These are phyloP conservation scores for Papilio xuthus DNA, from an alignment of 1,140 invertebrate species.

Conservation along the genomic window DNA sequence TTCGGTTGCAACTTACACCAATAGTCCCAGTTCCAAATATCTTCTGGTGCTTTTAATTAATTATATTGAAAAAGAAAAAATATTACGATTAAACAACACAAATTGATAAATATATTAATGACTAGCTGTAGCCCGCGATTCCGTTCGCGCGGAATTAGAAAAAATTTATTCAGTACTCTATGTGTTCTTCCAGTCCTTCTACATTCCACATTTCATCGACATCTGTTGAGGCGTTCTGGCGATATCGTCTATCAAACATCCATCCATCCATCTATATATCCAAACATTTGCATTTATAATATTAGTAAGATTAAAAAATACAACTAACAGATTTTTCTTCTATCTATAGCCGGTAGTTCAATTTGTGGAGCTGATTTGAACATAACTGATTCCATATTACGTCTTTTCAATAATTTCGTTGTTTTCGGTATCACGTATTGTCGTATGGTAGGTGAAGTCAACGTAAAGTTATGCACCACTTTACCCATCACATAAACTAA, in stretches of 20 bases:
- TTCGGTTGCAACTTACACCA: constrained; percentile 31
- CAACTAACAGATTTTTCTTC: background rate
- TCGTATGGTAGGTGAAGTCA: background rate
- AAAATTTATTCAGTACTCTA: no score
- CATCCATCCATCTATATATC: no score
- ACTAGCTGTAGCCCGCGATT: no score
- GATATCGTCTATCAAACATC: no score
- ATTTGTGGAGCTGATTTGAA: background rate
- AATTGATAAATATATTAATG: background rate
- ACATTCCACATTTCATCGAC: no score
- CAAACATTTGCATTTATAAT: no score
- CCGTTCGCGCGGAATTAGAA: no score
- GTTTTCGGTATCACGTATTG: background rate
- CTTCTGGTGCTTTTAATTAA: background rate
- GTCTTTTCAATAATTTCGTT: background rate
- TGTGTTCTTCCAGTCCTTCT: no score
- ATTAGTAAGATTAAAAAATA: background rate
- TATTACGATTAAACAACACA: background rate
- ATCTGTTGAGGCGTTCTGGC: no score
- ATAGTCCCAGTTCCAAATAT: constrained; percentile 31
- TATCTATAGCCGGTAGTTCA: background rate
- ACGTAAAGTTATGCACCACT: background rate
- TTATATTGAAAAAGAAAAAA: background rate
- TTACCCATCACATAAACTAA: background rate
- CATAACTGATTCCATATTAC: background rate